These are phyloP conservation scores for Argyrosomus regius DNA, from an alignment of 2,797 vertebrate genomes.

Conservation along the genomic window DNA sequence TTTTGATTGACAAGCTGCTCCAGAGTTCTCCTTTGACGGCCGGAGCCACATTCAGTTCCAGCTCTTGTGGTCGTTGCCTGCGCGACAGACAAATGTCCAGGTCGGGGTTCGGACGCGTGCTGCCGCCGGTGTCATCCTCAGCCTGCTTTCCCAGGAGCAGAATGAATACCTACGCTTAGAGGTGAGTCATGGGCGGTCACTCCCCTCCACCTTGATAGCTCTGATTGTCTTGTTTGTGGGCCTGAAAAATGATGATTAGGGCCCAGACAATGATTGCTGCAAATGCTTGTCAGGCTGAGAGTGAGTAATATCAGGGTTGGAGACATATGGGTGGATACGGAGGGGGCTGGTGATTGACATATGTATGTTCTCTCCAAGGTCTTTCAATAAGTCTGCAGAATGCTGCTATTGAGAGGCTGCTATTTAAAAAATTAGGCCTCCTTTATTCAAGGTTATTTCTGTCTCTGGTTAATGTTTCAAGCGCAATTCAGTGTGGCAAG, in stretches of 20 bases:
- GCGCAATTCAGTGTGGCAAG: constrained; percentile 11
- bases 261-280: constrained; percentile 59
- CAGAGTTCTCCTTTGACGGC: constrained; percentile 89
- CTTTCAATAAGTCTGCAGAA: constrained; percentile 55
- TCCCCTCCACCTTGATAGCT: constrained; percentile 56
- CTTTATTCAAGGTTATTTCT: constrained; percentile 64
- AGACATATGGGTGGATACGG: constrained; percentile 71
- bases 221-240: constrained; percentile 67
- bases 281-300: constrained; percentile 70
- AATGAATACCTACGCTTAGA: constrained; percentile 90
- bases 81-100: constrained; percentile 83
- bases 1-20: constrained; percentile 81
- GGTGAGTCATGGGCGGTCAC: constrained; percentile 79
- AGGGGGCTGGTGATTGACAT: constrained; percentile 72
- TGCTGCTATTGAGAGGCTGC: constrained; percentile 43
- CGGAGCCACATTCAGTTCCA: constrained; percentile 89
- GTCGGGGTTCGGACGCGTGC: constrained; percentile 87
- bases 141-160: constrained; percentile 85
- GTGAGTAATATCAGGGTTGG: constrained; percentile 78
- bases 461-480: constrained; percentile 53
- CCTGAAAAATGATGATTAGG: constrained; percentile 60
- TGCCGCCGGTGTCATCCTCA: constrained; percentile 82
- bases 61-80: constrained; percentile 80
- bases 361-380: constrained; percentile 62
- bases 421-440: constrained; percentile 47